Percentiles rank a stretch among this genome's conserved stretches.
phyloP scores from a whole-genome alignment of 2,113 vertebrate genomes.

The Seriola dumerili region DNA sequence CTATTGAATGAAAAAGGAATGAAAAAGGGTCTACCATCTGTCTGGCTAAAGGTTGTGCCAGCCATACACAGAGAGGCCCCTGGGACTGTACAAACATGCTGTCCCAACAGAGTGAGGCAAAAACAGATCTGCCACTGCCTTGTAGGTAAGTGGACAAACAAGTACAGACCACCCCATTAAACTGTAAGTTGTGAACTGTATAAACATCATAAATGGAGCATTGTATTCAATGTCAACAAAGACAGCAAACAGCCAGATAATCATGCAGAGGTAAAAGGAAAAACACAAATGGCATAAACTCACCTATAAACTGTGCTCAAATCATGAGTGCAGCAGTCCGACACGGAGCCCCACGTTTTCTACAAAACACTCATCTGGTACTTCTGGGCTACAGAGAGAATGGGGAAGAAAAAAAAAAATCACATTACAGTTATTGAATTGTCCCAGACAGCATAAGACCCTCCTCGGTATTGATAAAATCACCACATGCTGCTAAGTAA shows the following conservation, averaged over 20 bases:
- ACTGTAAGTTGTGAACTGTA: conserved; percentile 7
- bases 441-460: neutral
- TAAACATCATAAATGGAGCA: conserved; percentile 9
- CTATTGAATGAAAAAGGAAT: conserved; percentile 51
- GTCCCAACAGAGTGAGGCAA: conserved; percentile 48
- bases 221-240: conserved; percentile 2
- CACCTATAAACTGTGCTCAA: conserved; percentile 65
- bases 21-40: conserved; percentile 27
- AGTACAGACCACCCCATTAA: neutral
- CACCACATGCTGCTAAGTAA: neutral
- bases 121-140: neutral
- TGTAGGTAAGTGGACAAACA: conserved; percentile 21
- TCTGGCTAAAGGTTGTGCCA: conserved; percentile 63
- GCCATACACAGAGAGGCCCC: conserved; percentile 37
- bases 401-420: neutral
- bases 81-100: conserved; percentile 49
- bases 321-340: conserved; percentile 59
- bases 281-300: conserved; percentile 48
- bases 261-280: neutral
- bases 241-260: neutral
- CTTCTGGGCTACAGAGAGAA: conserved; percentile 31
- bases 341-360: conserved; percentile 39
- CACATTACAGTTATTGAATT: neutral
- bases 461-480: neutral
- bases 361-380: conserved; percentile 63